These are phyloP conservation scores for Synergus itoensis DNA, from an alignment of 2,888 invertebrate species.

Conservation along the genomic window DNA sequence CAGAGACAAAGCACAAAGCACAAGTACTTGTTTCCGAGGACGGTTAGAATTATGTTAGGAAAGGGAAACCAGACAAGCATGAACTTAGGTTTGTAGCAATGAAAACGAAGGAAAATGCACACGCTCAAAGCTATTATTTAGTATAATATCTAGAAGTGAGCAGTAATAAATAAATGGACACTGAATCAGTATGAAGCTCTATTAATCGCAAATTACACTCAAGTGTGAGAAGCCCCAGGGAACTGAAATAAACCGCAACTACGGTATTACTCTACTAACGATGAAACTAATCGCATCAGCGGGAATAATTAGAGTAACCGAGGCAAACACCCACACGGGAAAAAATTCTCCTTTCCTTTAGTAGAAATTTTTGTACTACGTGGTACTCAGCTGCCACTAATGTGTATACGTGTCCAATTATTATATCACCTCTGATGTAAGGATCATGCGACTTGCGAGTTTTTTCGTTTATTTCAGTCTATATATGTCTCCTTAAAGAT, in stretches of 20 bases:
- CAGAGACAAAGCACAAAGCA: not conserved
- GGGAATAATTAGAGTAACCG: not conserved
- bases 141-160: not conserved
- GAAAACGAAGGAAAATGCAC: not conserved
- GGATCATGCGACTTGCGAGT: not conserved
- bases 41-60: not conserved
- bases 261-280: not conserved
- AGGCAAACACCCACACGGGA: not conserved
- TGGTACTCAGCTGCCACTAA: not conserved
- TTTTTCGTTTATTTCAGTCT: not conserved
- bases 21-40: not conserved
- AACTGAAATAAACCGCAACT: not conserved
- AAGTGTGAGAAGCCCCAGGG: not conserved
- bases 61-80: not conserved
- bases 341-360: not conserved
- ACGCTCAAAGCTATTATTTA: not conserved
- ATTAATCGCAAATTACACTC: not conserved
- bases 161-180: not conserved
- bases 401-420: conserved; percentile 1
- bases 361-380: not conserved
- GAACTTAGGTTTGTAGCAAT: not conserved
- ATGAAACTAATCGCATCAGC: conserved; percentile 1
- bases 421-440: not conserved
- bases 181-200: not conserved
- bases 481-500: not conserved